These are phyloP conservation scores for Bradysia coprophila DNA, from an alignment of 1,140 invertebrate species.

Conservation along the genomic window DNA sequence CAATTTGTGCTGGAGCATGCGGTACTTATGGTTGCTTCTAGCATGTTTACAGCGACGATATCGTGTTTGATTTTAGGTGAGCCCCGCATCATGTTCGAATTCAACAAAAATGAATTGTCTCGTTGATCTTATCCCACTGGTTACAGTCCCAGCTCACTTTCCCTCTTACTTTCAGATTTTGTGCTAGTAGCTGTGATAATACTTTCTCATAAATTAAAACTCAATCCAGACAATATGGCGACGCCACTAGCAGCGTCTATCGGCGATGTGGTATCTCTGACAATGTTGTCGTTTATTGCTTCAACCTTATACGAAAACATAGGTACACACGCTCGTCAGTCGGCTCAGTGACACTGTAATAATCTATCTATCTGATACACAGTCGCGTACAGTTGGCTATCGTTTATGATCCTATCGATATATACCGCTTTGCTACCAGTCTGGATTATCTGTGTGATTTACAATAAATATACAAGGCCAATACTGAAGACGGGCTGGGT, in stretches of 20 bases:
- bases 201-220: slow-evolving; percentile 52
- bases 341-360: too few relatives aligned
- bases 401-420: slow-evolving; percentile 36
- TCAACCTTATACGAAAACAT: slow-evolving; percentile 44
- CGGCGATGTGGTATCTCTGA: slow-evolving; percentile 80
- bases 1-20: slow-evolving; percentile 56
- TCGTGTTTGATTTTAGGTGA: slow-evolving; percentile 76
- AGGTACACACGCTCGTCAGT: too few relatives aligned
- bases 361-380: too few relatives aligned
- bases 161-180: slow-evolving; percentile 44
- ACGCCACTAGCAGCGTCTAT: slow-evolving; percentile 91
- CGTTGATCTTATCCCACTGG: too few relatives aligned
- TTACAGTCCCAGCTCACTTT: too few relatives aligned
- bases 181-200: slow-evolving; percentile 75
- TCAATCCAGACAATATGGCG: slow-evolving; percentile 94
- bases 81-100: too few relatives aligned
- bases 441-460: slow-evolving; percentile 55
- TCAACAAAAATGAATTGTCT: too few relatives aligned
- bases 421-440: slow-evolving; percentile 54
- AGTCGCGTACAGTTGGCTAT: too few relatives aligned
- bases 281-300: slow-evolving; percentile 57
- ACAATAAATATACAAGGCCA: slow-evolving; percentile 59
- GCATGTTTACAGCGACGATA: slow-evolving; percentile 80
- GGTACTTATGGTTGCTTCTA: slow-evolving; percentile 63
- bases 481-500: slow-evolving; percentile 70